Conservation (phyloP, 2,888 invertebrate species). For the Druceiella hillmani region DNA sequence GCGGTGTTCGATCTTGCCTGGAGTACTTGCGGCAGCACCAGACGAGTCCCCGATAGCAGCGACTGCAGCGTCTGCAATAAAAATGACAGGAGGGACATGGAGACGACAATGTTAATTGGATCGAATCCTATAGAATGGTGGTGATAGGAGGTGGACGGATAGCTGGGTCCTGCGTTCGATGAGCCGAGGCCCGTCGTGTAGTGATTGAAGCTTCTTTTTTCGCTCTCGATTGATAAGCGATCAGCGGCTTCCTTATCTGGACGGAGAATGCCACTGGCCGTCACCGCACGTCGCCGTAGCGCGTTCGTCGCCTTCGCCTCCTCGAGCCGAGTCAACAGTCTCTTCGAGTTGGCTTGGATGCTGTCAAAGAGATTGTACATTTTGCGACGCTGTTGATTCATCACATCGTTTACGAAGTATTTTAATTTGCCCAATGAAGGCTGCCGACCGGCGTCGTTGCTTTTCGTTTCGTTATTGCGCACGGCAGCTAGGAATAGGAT, state of each 20-base stretch:
- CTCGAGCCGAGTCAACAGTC: conserved; percentile 28
- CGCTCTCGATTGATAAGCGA: too few species aligned
- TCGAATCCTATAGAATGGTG: conserved; percentile 50
- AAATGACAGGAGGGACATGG: conserved; percentile 44
- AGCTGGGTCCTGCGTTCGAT: conserved; percentile 28
- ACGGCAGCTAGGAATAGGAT: conserved; percentile 32
- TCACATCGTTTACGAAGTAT: conserved; percentile 35
- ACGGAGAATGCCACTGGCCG: too few species aligned
- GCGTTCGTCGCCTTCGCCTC: conserved; percentile 32
- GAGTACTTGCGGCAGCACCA: conserved; percentile 40
- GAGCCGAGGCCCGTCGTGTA: conserved; percentile 27
- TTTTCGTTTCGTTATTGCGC: conserved; percentile 31
- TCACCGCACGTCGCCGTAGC: too few species aligned
- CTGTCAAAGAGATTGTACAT: conserved; percentile 37
- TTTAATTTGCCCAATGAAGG: conserved; percentile 34
- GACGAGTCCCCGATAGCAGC: conserved; percentile 34
- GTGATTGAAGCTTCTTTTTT: conserved; percentile 36
- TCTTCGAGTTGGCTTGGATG: conserved; percentile 40
- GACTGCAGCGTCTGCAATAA: conserved; percentile 45
- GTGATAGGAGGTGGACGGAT: conserved; percentile 36
- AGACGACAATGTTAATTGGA: conserved; percentile 46
- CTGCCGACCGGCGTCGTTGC: too few species aligned
- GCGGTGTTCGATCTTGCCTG: too few species aligned
- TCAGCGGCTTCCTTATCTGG: too few species aligned
- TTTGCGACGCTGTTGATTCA: conserved; percentile 41